Base-by-base conservation (phyloP, 2,113 vertebrate genomes). In the Chrysochloris asiatica region DNA sequence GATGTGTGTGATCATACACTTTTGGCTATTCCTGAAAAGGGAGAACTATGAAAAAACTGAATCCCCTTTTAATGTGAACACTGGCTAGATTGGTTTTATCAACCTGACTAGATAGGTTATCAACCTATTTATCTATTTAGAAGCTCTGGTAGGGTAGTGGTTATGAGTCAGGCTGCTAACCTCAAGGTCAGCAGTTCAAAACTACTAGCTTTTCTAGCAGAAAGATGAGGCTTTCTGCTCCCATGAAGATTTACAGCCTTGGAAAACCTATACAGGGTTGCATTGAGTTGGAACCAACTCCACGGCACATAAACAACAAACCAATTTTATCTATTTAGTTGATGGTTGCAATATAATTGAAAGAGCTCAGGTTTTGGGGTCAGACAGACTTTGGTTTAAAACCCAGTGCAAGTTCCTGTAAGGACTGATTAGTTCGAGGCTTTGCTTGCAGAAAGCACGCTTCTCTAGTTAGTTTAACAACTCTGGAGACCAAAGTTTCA, bases 401-500 rank as follows among this genome's bases (percentile, higher is more conserved):
- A 83, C 4, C 30, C 19, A 88, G 50, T 26, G 17, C 45, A 93
- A 89, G 45, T 61, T 48, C 6, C 12, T 78, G 48, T 56, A 41
- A n/a, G 77, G 36, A 11, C 14, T 61, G 38, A 17, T 72, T 65
- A 43, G 5, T 50, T 21, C 30, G 11, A 84, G 67, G 28, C 41
- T 93, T 43, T 38, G 72, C 10, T 82, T 61, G 28, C 52, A 56
- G 59, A 86, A 33, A 83, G 33, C 33, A 63, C 7, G 36, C 8
- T 88, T 95, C 36, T 88, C 26, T 38, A 50, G 45, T 93, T 54
- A 79, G 69, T 88, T 92, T 73, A 28, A 47, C n/a, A 89, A 22
- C 11, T 43, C 61, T 22, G 50, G 79, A 80, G 56, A 94, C 24
- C 24, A 72, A 41, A 94, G 24, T 14, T 33, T 14, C 36, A 33